A percentile compares a stretch with the other conserved stretches of the same genome.
These are phyloP conservation scores for Marronus borbonicus DNA, from an alignment of 2,888 invertebrate species.

Conservation along the genomic window DNA sequence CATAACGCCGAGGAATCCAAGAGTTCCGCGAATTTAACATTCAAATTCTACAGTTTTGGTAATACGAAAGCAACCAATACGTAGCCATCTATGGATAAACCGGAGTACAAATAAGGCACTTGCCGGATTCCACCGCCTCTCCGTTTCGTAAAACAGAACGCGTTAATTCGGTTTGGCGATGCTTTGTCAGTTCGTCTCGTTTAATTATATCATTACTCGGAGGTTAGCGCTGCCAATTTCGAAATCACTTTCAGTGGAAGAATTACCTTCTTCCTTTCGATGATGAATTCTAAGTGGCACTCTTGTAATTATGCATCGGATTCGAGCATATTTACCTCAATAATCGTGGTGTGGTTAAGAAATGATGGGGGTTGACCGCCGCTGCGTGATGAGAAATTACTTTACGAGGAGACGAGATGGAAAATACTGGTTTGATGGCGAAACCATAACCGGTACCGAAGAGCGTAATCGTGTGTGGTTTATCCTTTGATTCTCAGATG, in stretches of 20 bases:
- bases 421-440: conserved; percentile 15
- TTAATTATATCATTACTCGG: background rate
- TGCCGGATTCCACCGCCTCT: too few species aligned
- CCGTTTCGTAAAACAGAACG: too few species aligned
- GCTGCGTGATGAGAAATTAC: conserved; percentile 12
- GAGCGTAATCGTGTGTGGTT: background rate
- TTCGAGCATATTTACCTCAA: background rate
- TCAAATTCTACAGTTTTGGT: too few species aligned
- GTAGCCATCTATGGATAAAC: too few species aligned
- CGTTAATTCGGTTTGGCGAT: background rate
- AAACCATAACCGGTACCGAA: background rate
- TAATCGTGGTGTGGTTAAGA: conserved; percentile 26
- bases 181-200: background rate
- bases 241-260: conserved; percentile 19
- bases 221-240: background rate
- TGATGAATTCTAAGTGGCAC: conserved; percentile 13
- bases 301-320: conserved; percentile 15
- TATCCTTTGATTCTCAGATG: background rate
- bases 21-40: too few species aligned
- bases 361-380: conserved; percentile 17
- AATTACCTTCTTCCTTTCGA: conserved; percentile 3
- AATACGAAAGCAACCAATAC: too few species aligned
- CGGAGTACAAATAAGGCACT: too few species aligned
- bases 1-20: too few species aligned
- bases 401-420: background rate